phyloP scores from a whole-genome alignment of 1,140 invertebrate genomes.

The Gyrodactylus salaris region DNA sequence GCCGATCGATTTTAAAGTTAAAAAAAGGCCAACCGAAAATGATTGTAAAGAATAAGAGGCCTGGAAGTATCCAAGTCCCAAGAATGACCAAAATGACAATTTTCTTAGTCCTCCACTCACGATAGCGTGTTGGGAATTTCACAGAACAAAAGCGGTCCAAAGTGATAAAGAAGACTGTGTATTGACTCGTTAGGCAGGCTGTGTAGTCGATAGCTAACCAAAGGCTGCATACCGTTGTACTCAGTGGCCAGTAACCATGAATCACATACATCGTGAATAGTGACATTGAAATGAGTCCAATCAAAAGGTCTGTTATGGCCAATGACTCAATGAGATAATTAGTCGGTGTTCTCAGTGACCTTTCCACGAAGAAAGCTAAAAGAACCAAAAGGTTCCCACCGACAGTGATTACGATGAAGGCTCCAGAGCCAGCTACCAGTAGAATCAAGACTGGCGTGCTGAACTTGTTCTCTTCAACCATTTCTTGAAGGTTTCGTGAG shows the following conservation, averaged over 20 bases:
- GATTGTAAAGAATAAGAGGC: slow-evolving; percentile 73
- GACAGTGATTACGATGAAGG: slow-evolving; percentile 54
- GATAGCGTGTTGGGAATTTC: slow-evolving; percentile 80
- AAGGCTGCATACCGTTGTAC: slow-evolving; percentile 74
- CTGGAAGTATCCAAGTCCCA: slow-evolving; percentile 72
- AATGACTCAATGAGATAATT: slow-evolving; percentile 97
- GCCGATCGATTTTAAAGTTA: slow-evolving; percentile 29
- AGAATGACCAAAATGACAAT: slow-evolving; percentile 53
- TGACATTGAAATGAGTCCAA: slow-evolving; percentile 52
- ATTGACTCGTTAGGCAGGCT: slow-evolving; percentile 87
- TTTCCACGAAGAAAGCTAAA: slow-evolving; percentile 70
- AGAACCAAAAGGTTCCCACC: slow-evolving; percentile 81
- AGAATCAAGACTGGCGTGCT: not conserved
- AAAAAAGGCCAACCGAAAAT: slow-evolving; percentile 98
- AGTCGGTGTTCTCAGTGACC: slow-evolving; percentile 77
- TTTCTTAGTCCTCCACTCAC: slow-evolving; percentile 72
- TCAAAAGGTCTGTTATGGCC: slow-evolving; percentile 81
- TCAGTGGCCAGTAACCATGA: slow-evolving; percentile 65
- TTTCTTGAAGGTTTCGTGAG: too few species aligned
- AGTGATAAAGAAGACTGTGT: slow-evolving; percentile 87
- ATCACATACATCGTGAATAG: slow-evolving; percentile 81
- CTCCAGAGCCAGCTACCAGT: slow-evolving; percentile 39
- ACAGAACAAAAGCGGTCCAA: slow-evolving; percentile 94
- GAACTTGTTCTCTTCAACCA: too few species aligned
- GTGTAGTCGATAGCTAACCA: slow-evolving; percentile 97